Conservation (phyloP, 1,140 invertebrate genomes). For the Helicoverpa armigera region DNA sequence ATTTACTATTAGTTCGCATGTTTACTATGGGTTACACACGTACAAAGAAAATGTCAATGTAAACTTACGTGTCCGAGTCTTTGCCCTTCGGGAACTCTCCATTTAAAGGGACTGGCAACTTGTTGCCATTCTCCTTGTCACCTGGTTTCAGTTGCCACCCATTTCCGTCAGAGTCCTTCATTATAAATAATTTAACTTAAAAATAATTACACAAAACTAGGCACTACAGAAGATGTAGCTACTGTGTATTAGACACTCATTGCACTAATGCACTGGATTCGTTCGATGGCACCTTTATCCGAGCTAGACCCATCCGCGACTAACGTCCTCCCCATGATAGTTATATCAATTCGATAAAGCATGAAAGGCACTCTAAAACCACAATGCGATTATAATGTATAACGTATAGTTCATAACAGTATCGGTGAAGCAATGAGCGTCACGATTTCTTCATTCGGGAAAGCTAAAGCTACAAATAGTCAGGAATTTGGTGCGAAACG, state of each 20-base stretch:
- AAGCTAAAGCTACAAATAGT: slow-evolving; percentile 42
- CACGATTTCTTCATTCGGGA: slow-evolving; percentile 11
- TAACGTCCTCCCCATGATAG: slow-evolving; percentile 23
- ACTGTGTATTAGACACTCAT: slow-evolving; percentile 17
- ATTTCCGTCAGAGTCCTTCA: slow-evolving; percentile 48
- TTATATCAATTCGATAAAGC: slow-evolving; percentile 45
- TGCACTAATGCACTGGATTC: slow-evolving; percentile 1
- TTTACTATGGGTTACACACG: not conserved
- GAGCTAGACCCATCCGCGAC: slow-evolving; percentile 19
- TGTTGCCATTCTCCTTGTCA: slow-evolving; percentile 26
- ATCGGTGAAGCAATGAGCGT: not conserved
- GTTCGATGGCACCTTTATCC: slow-evolving; percentile 21
- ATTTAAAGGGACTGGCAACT: slow-evolving; percentile 35
- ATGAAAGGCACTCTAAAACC: slow-evolving; percentile 16
- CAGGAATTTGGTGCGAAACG: not conserved
- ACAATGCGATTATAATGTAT: slow-evolving; percentile 9
- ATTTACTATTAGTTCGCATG: not conserved
- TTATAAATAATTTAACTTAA: slow-evolving; percentile 41
- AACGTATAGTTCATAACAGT: not conserved
- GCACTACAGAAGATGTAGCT: slow-evolving; percentile 9
- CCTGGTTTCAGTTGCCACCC: slow-evolving; percentile 35
- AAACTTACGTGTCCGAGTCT: slow-evolving; percentile 43
- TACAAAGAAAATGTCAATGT: not conserved
- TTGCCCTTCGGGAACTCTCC: slow-evolving; percentile 14
- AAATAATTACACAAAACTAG: slow-evolving; percentile 1